These are phyloP conservation scores for Cinclus mexicanus DNA, from an alignment of 2,113 vertebrate genomes.

Conservation along the genomic window DNA sequence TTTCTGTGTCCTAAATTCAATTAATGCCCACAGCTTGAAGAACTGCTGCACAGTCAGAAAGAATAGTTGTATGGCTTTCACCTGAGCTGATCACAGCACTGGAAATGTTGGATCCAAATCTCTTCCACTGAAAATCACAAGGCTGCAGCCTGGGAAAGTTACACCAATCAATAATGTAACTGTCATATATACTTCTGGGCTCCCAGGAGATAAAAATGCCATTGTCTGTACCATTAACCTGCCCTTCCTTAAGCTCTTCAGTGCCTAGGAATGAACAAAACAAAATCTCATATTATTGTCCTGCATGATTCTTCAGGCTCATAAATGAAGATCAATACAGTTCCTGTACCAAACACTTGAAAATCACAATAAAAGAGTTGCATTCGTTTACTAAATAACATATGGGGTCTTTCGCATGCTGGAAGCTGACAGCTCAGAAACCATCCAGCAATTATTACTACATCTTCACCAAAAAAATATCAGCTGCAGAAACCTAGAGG, in stretches of 20 bases:
- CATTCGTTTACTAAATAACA: background rate
- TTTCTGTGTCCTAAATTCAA: background rate
- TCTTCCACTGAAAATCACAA: conserved; percentile 74
- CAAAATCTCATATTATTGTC: background rate
- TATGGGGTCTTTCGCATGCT: background rate
- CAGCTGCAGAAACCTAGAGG: background rate
- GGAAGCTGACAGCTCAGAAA: background rate
- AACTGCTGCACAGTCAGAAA: background rate
- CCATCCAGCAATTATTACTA: background rate
- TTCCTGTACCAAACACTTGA: background rate
- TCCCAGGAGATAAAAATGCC: conserved; percentile 72
- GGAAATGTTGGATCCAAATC: conserved; percentile 46
- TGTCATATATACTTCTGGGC: background rate
- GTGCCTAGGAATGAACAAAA: conserved; percentile 31
- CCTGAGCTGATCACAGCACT: conserved; percentile 67
- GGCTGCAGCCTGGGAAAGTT: background rate
- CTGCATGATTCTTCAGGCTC: background rate
- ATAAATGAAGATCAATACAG: background rate
- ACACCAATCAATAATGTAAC: conserved; percentile 78
- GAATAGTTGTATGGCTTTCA: conserved; percentile 6
- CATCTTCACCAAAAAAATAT: background rate
- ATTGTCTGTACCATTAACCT: conserved; percentile 18
- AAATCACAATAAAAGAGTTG: background rate
- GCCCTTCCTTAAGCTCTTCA: background rate
- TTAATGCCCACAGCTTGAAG: background rate